phyloP scores from a whole-genome alignment of 2,113 vertebrate genomes.

The Pomatostomus ruficeps region DNA sequence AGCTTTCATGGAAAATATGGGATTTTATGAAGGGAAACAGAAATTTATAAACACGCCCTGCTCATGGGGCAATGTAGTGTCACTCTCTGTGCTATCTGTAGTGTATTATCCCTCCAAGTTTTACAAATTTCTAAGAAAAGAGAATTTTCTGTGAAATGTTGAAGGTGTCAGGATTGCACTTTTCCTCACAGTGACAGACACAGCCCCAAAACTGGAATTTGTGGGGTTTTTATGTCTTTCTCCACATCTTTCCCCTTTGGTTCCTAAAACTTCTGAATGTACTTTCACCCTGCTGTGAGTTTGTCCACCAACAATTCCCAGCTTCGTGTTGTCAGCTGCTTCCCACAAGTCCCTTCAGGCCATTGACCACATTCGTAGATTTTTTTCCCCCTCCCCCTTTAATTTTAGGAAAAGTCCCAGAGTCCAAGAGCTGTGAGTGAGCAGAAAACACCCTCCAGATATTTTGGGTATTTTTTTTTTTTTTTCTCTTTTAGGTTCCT shows the following conservation, averaged over 20 bases:
- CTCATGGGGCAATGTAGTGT: background rate
- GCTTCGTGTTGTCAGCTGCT: background rate
- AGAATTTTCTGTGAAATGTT: background rate
- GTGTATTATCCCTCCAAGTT: background rate
- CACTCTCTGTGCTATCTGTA: background rate
- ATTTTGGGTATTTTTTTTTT: background rate
- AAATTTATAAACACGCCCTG: background rate
- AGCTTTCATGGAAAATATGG: background rate
- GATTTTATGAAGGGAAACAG: background rate
- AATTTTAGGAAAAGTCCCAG: background rate
- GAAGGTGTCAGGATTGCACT: background rate
- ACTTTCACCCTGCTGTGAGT: background rate
- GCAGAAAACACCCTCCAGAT: background rate
- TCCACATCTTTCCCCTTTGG: background rate
- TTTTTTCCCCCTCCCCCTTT: background rate
- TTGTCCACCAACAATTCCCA: background rate
- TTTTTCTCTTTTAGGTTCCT: background rate
- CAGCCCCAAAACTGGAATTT: background rate
- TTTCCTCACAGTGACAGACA: background rate
- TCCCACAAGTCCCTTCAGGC: background rate
- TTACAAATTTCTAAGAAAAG: background rate
- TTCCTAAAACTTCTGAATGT: background rate
- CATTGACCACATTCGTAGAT: background rate
- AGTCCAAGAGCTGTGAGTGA: background rate
- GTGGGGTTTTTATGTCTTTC: background rate